Evolutionary conservation across 2,888 invertebrate genomes (phyloP), one percentile per base, ranked within the genome.

Genomic region (Strigamia transsilvanica): DNA sequence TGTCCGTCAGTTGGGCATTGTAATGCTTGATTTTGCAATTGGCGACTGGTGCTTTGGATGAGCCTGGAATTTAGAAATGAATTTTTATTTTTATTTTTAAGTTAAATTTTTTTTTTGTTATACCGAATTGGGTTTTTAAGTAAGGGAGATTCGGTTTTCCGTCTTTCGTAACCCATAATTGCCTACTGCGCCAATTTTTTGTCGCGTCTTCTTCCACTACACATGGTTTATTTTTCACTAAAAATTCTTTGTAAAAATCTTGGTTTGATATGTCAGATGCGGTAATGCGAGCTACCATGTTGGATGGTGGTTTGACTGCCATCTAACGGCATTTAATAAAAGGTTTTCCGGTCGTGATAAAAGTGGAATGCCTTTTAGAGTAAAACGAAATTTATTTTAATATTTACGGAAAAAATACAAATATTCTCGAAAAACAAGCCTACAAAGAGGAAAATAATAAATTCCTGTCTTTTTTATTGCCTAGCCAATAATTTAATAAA

Each of bases 11-110:
- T 86, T 97, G 95, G 38, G 93, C 91, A 88, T 94, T 93, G 86
- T 91, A 94, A 86, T 92, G 91, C 85, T 92, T 90, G 85, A 90
- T 90, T 82, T 91, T 90, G 88, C 97, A 98, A 88, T 96, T 91
- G 15, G 95, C 94, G 38, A 97, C 92, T 66, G 94, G 94, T 41
- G 94, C 95, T 82, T 88, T 87, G 80, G 91, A 89, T 82, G 91
- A 87, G 61, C 93, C 93, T 91, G 83, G 23, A 85, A 83, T 27
- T 38, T 34, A 80, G 6, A 15, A 46, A 80, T 13, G n/a, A 21
- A 80, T 18, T 4, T 9, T 23, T 9, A 46, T 3, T 27, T 32
- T 10, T 5, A 18, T 79, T 32, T 34, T 79, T 34, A 34, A n/a
- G 18, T 79, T 32, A 6, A 79, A n/a, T n/a, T 32, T 38, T 79